A percentile compares a stretch with the other conserved stretches of the same genome.
These are phyloP conservation scores for Cephus runcator DNA, from an alignment of 2,888 invertebrate genomes.

Conservation along the genomic window DNA sequence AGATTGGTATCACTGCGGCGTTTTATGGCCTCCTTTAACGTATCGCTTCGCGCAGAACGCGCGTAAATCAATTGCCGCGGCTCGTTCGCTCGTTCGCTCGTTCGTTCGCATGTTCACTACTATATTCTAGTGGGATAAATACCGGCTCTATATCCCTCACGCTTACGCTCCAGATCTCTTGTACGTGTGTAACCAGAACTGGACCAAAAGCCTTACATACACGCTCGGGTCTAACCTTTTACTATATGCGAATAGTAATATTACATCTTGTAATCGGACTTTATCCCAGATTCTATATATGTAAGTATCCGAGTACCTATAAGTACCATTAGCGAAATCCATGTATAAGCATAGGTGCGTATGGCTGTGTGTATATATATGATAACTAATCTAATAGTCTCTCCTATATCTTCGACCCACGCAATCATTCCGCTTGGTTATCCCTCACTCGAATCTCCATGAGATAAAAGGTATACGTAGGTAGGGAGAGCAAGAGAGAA, in stretches of 20 bases:
- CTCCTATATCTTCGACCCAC: not conserved
- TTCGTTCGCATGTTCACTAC: not conserved
- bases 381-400: not conserved
- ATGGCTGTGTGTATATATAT: not conserved
- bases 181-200: not conserved
- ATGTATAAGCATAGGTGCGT: too few species aligned
- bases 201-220: not conserved
- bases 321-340: not conserved
- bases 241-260: not conserved
- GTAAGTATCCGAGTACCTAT: not conserved
- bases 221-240: not conserved
- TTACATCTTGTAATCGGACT: not conserved
- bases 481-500: not conserved
- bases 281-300: not conserved
- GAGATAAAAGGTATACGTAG: not conserved
- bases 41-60: slow-evolving; percentile 2
- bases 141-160: not conserved
- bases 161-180: not conserved
- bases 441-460: not conserved
- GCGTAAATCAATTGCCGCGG: slow-evolving; percentile 4
- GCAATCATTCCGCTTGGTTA: not conserved
- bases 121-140: not conserved
- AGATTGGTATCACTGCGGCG: slow-evolving; percentile 4
- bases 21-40: slow-evolving; percentile 11
- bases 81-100: not conserved